Conservation (phyloP, 2,888 invertebrate genomes). For the Harpalus rubripes region DNA sequence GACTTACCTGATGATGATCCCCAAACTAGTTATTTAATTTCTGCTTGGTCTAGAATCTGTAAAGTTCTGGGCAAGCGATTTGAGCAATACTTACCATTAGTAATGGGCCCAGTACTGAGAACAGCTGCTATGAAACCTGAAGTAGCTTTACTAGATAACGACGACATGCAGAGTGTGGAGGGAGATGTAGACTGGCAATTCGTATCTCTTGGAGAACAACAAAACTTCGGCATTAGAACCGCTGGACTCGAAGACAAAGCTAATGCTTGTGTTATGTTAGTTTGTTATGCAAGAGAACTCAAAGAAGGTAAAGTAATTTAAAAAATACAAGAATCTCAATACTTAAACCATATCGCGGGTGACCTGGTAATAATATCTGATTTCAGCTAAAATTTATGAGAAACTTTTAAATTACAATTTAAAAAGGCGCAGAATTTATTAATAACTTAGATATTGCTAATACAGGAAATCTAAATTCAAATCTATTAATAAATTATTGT, state of each 20-base stretch:
- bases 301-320: slow-evolving; percentile 83
- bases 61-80: slow-evolving; percentile 87
- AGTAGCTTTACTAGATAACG: slow-evolving; percentile 92
- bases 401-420: no score
- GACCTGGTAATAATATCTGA: no score
- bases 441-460: no score
- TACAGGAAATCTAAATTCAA: no score
- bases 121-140: slow-evolving; percentile 96
- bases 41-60: slow-evolving; percentile 99
- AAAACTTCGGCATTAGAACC: slow-evolving; percentile 96
- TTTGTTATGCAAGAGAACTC: slow-evolving; percentile 95
- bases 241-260: slow-evolving; percentile 97
- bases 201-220: slow-evolving; percentile 95
- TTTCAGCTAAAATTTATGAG: no score
- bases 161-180: slow-evolving; percentile 90
- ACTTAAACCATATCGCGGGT: no score
- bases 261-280: slow-evolving; percentile 97
- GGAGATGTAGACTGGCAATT: slow-evolving; percentile 96
- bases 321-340: no score
- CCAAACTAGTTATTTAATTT: slow-evolving; percentile 97
- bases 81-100: slow-evolving; percentile 93
- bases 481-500: no score
- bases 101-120: slow-evolving; percentile 96
- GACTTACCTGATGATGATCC: slow-evolving; percentile 96
- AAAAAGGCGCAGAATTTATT: no score